phyloP scores from a whole-genome alignment of 1,140 invertebrate genomes.

The Leguminivora glycinivorella region DNA sequence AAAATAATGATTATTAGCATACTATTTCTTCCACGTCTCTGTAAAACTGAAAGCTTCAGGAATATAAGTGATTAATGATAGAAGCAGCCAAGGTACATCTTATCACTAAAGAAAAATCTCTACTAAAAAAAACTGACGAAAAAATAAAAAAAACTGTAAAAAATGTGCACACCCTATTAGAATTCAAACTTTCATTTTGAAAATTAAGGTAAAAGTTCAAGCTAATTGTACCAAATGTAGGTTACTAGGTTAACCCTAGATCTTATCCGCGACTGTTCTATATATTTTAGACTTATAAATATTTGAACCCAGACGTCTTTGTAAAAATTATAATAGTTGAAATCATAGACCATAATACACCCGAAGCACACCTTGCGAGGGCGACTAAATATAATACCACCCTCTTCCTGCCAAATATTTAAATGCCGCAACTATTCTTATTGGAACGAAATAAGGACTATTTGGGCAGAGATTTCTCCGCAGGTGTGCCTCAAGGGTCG shows the following conservation, averaged over 20 bases:
- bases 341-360: constrained; percentile 21
- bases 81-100: no score
- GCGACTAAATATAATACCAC: constrained; percentile 25
- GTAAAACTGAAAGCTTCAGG: no score
- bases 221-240: no score
- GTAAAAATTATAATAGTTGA: constrained; percentile 8
- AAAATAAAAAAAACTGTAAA: no score
- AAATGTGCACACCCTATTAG: no score
- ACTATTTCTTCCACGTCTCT: no score
- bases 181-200: no score
- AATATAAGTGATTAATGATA: no score
- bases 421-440: neutral
- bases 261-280: neutral
- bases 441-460: neutral
- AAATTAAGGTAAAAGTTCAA: no score
- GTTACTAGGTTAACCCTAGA: neutral
- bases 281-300: neutral
- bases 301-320: constrained; percentile 6
- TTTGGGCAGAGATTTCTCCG: neutral
- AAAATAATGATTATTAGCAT: no score
- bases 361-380: constrained; percentile 17
- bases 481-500: constrained; percentile 24
- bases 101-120: no score
- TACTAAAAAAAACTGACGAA: no score
- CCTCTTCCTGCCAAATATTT: constrained; percentile 28